Evolutionary conservation across 2,888 invertebrate species (phyloP), one percentile per base, ranked within the genome.

Genomic region (Habroteleia sp.): DNA sequence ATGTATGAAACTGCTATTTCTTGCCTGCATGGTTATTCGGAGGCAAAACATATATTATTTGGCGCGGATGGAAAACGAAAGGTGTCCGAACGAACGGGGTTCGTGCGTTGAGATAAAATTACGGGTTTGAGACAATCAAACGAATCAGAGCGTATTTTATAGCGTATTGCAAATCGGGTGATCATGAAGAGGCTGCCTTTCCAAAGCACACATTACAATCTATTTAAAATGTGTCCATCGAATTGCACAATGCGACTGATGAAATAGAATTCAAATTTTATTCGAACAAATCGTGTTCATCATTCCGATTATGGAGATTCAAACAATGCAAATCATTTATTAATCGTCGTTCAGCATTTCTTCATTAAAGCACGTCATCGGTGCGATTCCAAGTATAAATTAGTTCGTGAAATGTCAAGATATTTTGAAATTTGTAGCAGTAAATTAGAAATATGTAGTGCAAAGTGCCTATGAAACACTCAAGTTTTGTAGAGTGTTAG

Each of bases 61-160:
- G 41, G 20, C 14, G 29, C 25, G 27, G 31, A 54, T 33, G 25
- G 60, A 56, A 66, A 68, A 68, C 65, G 66, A 73, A 73, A 77
- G 71, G 74, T 71, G 74, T 73, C 65, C 33, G 48, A 54, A 35
- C 25, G 35, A 54, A 35, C 39, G 42, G 10, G 39, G 11, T 54
- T 50, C 58, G 60, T 14, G 63, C 69, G 60, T 62, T 20, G 46
- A 56, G 63, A 63, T 60, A 41, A 77, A 77, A 74, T 77, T 72
- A 77, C 35, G 41, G 74, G 71, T 71, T 65, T 68, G 66, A 72
- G 77, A 77, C 74, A 77, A 74, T 74, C 72, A 72, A 77, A 74
- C 63, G 77, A 77, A 77, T 74, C 68, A 74, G 77, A 77, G 77
- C 77, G 77, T 77, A 77, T 65, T 74, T 77, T 71, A 77, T 72